These are phyloP conservation scores for Mnemiopsis leidyi DNA, from an alignment of 37 sponge, comb jelly and placozoan species.

Conservation along the genomic window DNA sequence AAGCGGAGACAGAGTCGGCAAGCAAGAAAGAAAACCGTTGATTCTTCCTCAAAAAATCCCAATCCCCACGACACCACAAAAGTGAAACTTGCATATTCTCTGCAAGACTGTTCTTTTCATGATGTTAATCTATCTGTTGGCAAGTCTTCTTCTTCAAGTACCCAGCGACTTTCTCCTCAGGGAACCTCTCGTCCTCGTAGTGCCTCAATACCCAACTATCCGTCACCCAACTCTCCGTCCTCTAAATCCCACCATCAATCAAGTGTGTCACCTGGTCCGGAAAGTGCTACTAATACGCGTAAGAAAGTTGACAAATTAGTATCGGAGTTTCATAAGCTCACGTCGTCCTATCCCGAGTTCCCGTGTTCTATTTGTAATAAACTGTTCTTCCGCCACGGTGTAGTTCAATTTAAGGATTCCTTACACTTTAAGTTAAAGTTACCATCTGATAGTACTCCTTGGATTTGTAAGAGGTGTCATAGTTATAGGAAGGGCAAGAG, in stretches of 20 bases:
- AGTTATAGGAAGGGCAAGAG: background rate
- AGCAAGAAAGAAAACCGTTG: background rate
- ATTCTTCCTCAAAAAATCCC: background rate
- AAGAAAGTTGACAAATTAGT: background rate
- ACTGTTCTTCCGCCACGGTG: conserved; percentile 1
- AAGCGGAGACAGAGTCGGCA: background rate
- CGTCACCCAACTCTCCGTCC: background rate
- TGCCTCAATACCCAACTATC: no score
- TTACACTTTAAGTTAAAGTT: background rate
- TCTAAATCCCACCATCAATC: background rate
- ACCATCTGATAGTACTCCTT: background rate
- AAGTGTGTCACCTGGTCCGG: background rate
- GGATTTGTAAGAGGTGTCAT: background rate
- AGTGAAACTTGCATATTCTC: background rate
- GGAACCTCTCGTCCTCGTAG: no score
- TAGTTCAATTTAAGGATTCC: background rate
- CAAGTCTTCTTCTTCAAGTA: background rate
- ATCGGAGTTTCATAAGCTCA: background rate
- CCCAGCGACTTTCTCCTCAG: background rate
- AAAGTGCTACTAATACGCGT: background rate
- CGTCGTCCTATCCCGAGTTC: conserved; percentile 6
- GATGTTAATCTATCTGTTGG: background rate
- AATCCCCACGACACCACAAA: background rate
- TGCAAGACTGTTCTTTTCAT: background rate
- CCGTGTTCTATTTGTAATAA: conserved; percentile 11